Evolutionary conservation across 1,140 invertebrate species (phyloP).

Genomic region (Drosophila setifemur): DNA sequence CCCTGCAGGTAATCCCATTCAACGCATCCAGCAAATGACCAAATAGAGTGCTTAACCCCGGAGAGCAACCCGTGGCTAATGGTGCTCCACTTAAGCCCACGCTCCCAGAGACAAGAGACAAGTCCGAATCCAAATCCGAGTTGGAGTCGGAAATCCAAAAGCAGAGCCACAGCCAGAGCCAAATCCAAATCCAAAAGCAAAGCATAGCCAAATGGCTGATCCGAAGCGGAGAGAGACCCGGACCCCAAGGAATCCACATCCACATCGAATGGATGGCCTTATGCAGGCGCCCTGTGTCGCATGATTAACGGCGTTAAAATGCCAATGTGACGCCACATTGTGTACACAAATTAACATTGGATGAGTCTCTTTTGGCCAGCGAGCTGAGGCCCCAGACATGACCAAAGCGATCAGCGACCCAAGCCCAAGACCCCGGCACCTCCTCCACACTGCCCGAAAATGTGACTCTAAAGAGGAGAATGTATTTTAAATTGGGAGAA

Average conservation of each 20-base stretch:
- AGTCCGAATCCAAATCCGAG: slow-evolving; percentile 9
- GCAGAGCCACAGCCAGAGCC: not conserved
- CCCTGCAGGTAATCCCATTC: not conserved
- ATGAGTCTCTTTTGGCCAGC: slow-evolving; percentile 43
- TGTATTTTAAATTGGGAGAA: too few relatives aligned
- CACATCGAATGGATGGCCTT: slow-evolving; percentile 61
- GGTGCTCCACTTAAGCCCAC: slow-evolving; percentile 71
- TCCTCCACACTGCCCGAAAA: not conserved
- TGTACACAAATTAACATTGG: slow-evolving; percentile 81
- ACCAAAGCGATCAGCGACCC: slow-evolving; percentile 46
- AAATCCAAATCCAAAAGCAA: slow-evolving; percentile 33
- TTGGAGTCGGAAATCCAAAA: not conserved
- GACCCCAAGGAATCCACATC: slow-evolving; percentile 40
- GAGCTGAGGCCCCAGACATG: slow-evolving; percentile 29
- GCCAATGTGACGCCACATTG: slow-evolving; percentile 82
- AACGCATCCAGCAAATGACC: slow-evolving; percentile 27
- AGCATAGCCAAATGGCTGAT: slow-evolving; percentile 16
- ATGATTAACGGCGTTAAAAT: slow-evolving; percentile 82
- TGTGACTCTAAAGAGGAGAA: not conserved
- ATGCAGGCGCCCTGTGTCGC: slow-evolving; percentile 80
- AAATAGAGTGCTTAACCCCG: slow-evolving; percentile 71
- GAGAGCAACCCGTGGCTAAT: slow-evolving; percentile 53
- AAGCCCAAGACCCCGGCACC: slow-evolving; percentile 1
- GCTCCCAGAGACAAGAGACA: slow-evolving; percentile 26
- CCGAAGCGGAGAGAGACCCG: not conserved